Evolutionary conservation across 2,888 invertebrate genomes (phyloP), one percentile per base, ranked within the genome.

Genomic region (Cataglyphis rosenhaueri): DNA sequence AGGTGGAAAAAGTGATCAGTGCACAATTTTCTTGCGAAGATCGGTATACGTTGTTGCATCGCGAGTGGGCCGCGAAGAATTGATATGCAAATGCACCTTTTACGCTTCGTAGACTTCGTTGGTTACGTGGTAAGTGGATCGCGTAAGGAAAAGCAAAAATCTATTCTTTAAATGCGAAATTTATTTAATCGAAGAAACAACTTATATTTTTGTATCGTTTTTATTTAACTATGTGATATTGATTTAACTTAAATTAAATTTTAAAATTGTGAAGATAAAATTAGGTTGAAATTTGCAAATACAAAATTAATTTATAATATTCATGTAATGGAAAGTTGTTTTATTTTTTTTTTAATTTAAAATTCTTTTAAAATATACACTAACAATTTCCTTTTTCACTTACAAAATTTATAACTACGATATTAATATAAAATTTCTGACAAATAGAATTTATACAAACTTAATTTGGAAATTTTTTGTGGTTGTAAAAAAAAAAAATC

Each of bases 1-100:
- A 78, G 88, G 86, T 81, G 87, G 84, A 38, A 38, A 79, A 82
- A 84, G 64, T 76, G 81, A 82, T 82, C 84, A 62, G 82, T 21
- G 35, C 64, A 48, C 66, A 81, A 86, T 86, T 82, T 86, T 84
- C 70, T 57, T 75, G n/a, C 62, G 65, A 71, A 61, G 85, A 85
- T 88, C 88, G 84, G 62, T 73, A 76, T 82, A 71, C 75, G 68
- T 85, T 88, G 76, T 86, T 85, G 73, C 79, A 78, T 59, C 62
- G 79, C 70, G 86, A 78, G 89, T 89, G 88, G 89, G 89, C 78
- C 59, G 89, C 48, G 35, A 73, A 84, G 83, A 68, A 89, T 89
- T 89, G 89, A 89, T 88, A 89, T 89, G 89, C 89, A 88, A 89
- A 89, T 89, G 84, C 79, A 76, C 76, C 86, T 85, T 82, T 88